A percentile compares a stretch with the other conserved stretches of the same genome.
Evolutionary conservation across 2,113 vertebrate species (phyloP).

Genomic region (Polypterus senegalus): DNA sequence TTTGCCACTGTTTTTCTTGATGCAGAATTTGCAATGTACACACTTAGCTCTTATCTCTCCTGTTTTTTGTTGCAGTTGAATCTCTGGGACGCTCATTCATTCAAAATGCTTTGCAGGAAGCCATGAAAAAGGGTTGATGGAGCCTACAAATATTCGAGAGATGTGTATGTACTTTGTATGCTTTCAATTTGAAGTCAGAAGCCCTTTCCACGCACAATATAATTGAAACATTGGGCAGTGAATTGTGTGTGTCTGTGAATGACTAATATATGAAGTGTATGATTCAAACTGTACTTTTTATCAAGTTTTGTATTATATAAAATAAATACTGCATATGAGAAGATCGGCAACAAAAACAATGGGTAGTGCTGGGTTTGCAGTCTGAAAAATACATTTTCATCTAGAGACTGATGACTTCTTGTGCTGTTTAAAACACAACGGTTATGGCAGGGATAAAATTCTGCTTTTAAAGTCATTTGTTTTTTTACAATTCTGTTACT

Average conservation of each 20-base stretch:
- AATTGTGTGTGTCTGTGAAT: not conserved
- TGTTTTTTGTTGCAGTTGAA: slow-evolving; percentile 4
- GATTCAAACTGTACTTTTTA: too few species aligned
- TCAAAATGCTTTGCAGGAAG: slow-evolving; percentile 28
- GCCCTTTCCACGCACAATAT: not conserved
- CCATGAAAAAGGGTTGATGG: slow-evolving; percentile 38
- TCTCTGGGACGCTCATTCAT: slow-evolving; percentile 19
- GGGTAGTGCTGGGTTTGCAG: too few species aligned
- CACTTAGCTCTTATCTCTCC: not conserved
- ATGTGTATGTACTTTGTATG: slow-evolving; percentile 19
- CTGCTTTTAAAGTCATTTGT: not conserved
- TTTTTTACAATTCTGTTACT: too few species aligned
- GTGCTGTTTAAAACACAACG: too few species aligned
- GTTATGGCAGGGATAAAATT: not conserved
- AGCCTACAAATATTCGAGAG: slow-evolving; percentile 33
- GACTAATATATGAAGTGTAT: too few species aligned
- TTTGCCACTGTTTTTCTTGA: too few species aligned
- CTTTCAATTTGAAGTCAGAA: not conserved
- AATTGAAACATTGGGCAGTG: not conserved
- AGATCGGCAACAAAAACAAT: too few species aligned
- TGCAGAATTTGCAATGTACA: too few species aligned
- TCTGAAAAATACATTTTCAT: not conserved
- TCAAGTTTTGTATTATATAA: too few species aligned
- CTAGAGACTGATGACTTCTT: not conserved
- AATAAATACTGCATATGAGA: too few species aligned